phyloP scores from a whole-genome alignment of 2,888 invertebrate species.

The Hypselothyrea guttata region DNA sequence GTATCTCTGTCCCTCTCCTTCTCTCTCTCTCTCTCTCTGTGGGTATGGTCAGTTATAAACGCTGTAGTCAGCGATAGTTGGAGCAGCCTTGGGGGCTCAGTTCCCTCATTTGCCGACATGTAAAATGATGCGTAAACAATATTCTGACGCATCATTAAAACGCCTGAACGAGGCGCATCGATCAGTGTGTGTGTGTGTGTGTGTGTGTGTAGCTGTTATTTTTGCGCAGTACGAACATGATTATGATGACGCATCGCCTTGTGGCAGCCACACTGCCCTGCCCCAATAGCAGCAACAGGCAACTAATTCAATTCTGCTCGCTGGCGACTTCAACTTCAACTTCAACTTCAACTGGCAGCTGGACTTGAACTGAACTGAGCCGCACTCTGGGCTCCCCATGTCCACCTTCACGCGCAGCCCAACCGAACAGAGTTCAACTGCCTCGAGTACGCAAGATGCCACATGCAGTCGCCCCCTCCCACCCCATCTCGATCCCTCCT shows the following conservation, averaged over 20 bases:
- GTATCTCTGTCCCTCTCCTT: constrained; percentile 12
- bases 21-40: neutral
- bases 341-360: constrained; percentile 2
- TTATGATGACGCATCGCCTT: constrained; percentile 70
- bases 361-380: neutral
- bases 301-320: constrained; percentile 64
- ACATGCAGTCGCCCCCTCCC: constrained; percentile 26
- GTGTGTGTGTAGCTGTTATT: constrained; percentile 21
- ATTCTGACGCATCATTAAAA: constrained; percentile 78
- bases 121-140: constrained; percentile 78
- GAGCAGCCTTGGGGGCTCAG: constrained; percentile 1
- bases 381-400: constrained; percentile 45
- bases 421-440: constrained; percentile 63
- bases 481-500: constrained; percentile 2
- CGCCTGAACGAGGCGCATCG: constrained; percentile 64
- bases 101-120: constrained; percentile 63
- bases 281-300: too few relatives aligned
- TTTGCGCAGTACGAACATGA: constrained; percentile 62
- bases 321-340: constrained; percentile 26
- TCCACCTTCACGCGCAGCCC: constrained; percentile 69
- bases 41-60: neutral
- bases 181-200: constrained; percentile 29
- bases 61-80: neutral
- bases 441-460: constrained; percentile 62
- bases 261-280: too few relatives aligned